Base-by-base conservation (phyloP, 2,888 invertebrate genomes). In the Tachystola acroxantha region DNA sequence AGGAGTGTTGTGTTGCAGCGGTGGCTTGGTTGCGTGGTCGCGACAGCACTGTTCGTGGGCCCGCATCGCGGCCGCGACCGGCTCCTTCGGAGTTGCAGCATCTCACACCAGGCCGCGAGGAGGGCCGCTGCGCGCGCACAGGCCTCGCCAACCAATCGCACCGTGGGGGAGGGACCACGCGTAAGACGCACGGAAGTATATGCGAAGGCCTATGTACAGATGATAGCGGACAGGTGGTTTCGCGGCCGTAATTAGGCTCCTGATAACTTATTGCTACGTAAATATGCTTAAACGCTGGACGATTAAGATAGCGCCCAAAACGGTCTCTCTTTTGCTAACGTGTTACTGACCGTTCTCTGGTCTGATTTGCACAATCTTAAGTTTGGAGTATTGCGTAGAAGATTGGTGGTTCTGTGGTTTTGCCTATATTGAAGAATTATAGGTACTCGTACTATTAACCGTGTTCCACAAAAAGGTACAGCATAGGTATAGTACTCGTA, bases 131-230 rank as follows among this genome's bases (percentile, higher is more conserved):
- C 86, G 86, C 84, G 81, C 86, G 86, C 86, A 84, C 48, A 45
- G 48, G 44, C 54, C 52, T 51, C 63, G 48, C 49, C 64, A 48
- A 67, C 86, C 86, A 85, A 85, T 85, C 59, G 67, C 71, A 33
- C 69, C 48, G 41, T 54, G 72, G 79, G 85, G 86, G 86, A 67
- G 82, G 85, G 71, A 53, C 84, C 78, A 58, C 76, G 75, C 77
- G 71, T 82, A 86, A 86, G 86, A 86, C 82, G 84, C 71, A 75
- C 79, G 82, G 79, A 85, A 86, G 86, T 85, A 85, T 85, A 84
- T 86, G 86, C 82, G 80, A 74, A 85, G 82, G 86, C 86, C 86
- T 86, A 86, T 86, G 85, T 86, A 86, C 86, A 78, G 79, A 71
- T 76, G 78, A 78, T 78, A 81, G 80, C 84, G 84, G 85, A 86